phyloP scores from a whole-genome alignment of 2,113 vertebrate species.

The Xenotilapia flavipinnis region DNA sequence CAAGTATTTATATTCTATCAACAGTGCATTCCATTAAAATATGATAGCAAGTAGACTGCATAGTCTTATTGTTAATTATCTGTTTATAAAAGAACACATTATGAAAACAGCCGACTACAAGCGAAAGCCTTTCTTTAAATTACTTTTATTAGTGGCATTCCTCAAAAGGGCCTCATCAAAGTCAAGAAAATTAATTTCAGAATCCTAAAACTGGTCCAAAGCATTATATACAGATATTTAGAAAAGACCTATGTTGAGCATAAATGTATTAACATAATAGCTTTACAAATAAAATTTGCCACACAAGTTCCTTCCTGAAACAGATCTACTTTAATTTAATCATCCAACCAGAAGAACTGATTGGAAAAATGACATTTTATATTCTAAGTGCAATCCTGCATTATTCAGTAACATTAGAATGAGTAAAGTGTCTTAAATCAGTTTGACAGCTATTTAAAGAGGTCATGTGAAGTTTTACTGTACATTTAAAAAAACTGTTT shows the following conservation, averaged over 20 bases:
- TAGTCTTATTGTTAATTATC: neutral
- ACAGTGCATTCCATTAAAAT: neutral
- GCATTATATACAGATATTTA: neutral
- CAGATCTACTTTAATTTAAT: neutral
- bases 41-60: neutral
- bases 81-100: neutral
- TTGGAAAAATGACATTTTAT: too few species aligned
- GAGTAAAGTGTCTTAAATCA: neutral
- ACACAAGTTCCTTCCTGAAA: neutral
- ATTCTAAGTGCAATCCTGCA: neutral
- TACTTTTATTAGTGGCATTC: neutral
- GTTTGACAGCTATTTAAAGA: rapidly evolving
- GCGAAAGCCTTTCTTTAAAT: neutral
- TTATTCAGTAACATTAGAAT: neutral
- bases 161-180: neutral
- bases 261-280: neutral
- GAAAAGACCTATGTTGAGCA: neutral
- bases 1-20: neutral
- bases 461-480: neutral
- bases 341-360: neutral
- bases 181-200: neutral
- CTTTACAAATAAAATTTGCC: neutral
- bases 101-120: neutral
- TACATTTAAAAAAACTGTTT: neutral
- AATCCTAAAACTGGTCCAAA: neutral